phyloP scores from a whole-genome alignment of 2,888 invertebrate genomes.

The Sinhomidia bicolor region DNA sequence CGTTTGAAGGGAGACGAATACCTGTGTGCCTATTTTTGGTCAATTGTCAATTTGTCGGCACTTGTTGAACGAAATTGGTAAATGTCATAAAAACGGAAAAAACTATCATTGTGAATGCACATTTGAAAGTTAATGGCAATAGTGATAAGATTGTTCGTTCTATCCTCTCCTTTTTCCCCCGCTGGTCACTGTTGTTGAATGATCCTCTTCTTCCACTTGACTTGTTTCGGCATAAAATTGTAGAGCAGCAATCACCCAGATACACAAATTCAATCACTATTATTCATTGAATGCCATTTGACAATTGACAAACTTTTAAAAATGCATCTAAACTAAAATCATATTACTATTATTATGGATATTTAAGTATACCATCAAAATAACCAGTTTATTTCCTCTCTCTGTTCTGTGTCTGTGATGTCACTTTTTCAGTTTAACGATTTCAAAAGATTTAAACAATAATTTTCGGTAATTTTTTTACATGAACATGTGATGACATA shows the following conservation, averaged over 20 bases:
- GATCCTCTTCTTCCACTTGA: neutral
- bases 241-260: constrained; percentile 1
- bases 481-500: constrained; percentile 11
- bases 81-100: neutral
- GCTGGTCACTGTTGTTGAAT: neutral
- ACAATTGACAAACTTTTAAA: neutral
- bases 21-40: constrained; percentile 7
- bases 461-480: neutral
- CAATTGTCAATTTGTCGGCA: constrained; percentile 31
- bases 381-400: neutral
- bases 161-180: neutral
- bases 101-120: neutral
- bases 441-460: neutral
- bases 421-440: neutral
- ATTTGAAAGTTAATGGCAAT: neutral
- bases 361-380: neutral
- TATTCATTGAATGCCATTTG: neutral
- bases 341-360: no score
- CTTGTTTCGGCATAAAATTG: neutral
- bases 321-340: neutral
- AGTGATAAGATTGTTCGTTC: neutral
- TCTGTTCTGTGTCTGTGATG: no score
- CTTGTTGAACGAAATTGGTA: neutral
- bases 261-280: neutral
- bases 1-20: neutral